These are phyloP conservation scores for Bathynomus jamesi DNA, from an alignment of 1,140 invertebrate species.

Conservation along the genomic window DNA sequence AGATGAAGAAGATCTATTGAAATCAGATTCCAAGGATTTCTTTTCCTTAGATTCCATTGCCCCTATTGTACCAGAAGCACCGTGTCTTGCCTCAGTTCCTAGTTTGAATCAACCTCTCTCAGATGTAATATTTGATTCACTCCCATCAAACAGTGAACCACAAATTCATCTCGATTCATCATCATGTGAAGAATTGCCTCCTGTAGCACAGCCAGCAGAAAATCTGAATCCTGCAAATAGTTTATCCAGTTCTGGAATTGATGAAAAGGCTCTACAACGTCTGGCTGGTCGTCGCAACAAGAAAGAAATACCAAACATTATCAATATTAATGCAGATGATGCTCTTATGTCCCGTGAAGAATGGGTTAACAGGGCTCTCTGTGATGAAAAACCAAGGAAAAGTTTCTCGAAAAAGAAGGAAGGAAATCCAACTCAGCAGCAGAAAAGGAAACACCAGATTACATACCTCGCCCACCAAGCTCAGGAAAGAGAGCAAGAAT, in stretches of 20 bases:
- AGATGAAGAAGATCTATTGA: slow-evolving; percentile 15
- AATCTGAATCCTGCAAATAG: background rate
- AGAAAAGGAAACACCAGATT: slow-evolving; percentile 85
- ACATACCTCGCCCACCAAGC: slow-evolving; percentile 90
- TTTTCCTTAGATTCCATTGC: background rate
- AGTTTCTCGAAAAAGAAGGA: slow-evolving; percentile 49
- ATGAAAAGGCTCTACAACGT: slow-evolving; percentile 16
- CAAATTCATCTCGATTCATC: background rate
- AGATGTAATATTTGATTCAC: background rate
- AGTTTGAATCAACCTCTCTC: background rate
- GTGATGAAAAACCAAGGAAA: slow-evolving; percentile 58
- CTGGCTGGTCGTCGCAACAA: slow-evolving; percentile 41
- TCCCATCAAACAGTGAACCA: background rate
- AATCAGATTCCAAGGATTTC: background rate
- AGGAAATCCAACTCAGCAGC: slow-evolving; percentile 58
- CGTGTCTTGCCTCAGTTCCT: background rate
- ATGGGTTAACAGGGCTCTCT: slow-evolving; percentile 70
- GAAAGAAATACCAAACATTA: slow-evolving; percentile 54
- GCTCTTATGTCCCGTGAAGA: slow-evolving; percentile 68
- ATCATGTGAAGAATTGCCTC: background rate
- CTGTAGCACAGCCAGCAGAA: background rate
- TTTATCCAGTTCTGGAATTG: slow-evolving; percentile 15
- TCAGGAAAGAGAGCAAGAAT: slow-evolving; percentile 83
- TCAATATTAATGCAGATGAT: slow-evolving; percentile 76
- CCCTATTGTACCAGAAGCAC: background rate